phyloP scores from a whole-genome alignment of 2,888 invertebrate genomes.

The Callyntrura sp. region DNA sequence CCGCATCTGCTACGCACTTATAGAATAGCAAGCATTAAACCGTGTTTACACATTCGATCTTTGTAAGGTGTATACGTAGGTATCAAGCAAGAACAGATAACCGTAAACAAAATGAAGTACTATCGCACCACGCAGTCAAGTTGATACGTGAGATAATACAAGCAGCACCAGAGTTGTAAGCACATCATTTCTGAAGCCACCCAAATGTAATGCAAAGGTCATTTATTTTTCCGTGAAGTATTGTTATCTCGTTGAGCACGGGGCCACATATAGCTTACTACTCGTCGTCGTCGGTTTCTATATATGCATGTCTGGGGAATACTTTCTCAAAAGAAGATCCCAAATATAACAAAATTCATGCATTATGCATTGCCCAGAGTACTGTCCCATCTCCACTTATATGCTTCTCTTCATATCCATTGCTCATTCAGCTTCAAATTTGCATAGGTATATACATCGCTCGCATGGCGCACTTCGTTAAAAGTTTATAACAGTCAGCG shows the following conservation, averaged over 20 bases:
- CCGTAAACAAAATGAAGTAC: too few species aligned
- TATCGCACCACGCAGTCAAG: too few species aligned
- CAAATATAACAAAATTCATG: constrained; percentile 41
- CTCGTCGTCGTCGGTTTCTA: background rate
- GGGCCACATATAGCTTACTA: background rate
- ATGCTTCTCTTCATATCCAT: background rate
- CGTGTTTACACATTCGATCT: too few species aligned
- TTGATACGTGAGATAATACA: too few species aligned
- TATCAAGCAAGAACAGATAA: too few species aligned
- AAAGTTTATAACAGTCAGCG: background rate
- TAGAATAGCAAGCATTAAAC: too few species aligned
- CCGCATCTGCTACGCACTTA: too few species aligned
- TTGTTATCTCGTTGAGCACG: background rate
- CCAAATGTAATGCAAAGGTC: constrained; percentile 59
- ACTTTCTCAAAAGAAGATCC: constrained; percentile 34
- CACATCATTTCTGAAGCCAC: constrained; percentile 24
- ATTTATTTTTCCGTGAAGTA: constrained; percentile 50
- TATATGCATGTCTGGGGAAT: constrained; percentile 30
- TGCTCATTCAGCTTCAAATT: too few species aligned
- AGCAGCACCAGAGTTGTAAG: background rate
- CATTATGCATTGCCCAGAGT: constrained; percentile 57
- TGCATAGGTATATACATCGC: too few species aligned
- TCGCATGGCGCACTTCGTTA: background rate
- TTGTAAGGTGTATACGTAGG: too few species aligned
- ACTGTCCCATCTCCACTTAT: background rate